phyloP scores from a whole-genome alignment of 2,888 invertebrate genomes.

The Trissolcus brochymenae region DNA sequence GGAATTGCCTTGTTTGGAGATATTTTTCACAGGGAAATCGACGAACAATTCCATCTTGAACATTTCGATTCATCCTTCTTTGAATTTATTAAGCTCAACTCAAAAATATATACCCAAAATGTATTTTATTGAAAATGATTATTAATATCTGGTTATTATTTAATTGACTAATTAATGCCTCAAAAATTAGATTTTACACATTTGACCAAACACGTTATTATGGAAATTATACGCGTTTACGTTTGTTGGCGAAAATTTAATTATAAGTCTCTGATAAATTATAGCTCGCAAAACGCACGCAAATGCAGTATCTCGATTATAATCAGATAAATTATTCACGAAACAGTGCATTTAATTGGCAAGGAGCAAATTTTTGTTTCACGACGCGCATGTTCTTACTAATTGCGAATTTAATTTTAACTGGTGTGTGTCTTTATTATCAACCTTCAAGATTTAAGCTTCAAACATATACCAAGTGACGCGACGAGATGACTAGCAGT shows the following conservation, averaged over 20 bases:
- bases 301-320: constrained; percentile 7
- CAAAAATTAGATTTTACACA: no score
- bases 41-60: neutral
- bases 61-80: no score
- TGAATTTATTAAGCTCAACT: no score
- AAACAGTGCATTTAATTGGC: neutral
- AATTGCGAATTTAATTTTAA: constrained; percentile 24
- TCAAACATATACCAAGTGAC: constrained; percentile 16
- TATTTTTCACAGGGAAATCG: constrained; percentile 5
- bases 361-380: neutral
- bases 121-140: no score
- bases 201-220: neutral
- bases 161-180: no score
- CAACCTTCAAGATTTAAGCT: constrained; percentile 27
- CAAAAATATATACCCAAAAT: no score
- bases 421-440: constrained; percentile 41
- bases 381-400: neutral
- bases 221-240: neutral
- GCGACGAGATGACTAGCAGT: constrained; percentile 30
- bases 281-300: constrained; percentile 8
- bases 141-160: no score
- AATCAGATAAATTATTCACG: constrained; percentile 13
- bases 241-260: constrained; percentile 14
- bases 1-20: constrained; percentile 40
- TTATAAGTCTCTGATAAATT: constrained; percentile 18